Base-by-base conservation (phyloP, 2,113 vertebrate species). In the Asarcornis scutulata region DNA sequence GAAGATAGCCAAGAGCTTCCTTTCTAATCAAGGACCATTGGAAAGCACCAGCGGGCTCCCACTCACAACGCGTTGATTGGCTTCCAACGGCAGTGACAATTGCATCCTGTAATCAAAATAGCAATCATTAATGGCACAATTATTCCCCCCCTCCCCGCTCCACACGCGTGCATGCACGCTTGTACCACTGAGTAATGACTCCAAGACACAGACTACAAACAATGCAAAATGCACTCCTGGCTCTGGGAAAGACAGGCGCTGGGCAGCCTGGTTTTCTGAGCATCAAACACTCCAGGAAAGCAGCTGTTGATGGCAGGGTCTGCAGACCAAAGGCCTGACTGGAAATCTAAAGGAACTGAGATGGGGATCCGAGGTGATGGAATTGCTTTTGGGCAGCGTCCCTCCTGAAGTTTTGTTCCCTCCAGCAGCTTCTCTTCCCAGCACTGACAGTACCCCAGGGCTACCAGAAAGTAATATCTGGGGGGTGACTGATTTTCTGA, bases 91-190 rank as follows among this genome's bases (percentile, higher is more conserved):
- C 96, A 94, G 86, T 95, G 96, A 93, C 95, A 97, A 95, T 90
- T 97, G 96, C 96, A 94, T 94, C 95, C 96, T 95, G 94, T 96
- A 97, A 96, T 97, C 96, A 97, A 91, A 94, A 88, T 42, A 92
- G 96, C 91, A 88, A 93, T 96, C 89, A 92, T 91, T 95, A 97
- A 89, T 32, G 59, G 93, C 91, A 95, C 94, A 63, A 88, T 96
- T 96, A 96, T 95, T 84, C 71, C 73, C 88, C 72, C 63, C 59
- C 53, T 15, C 50, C 50, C 50, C 13, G 23, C 50, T 52, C 26
- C 66, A 25, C 68, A 50, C 4, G 0, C 66, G 12, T 40, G 8
- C 59, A 81, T 8, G 1, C 67, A 1, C 83, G 77, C 86, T 81
- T 42, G 27, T 31, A 81, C 59, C 91, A 76, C 73, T 18, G 83